Evolutionary conservation across 1,140 invertebrate species (phyloP), one percentile per base, ranked within the genome.

Genomic region (Centruroides sculpturatus): DNA sequence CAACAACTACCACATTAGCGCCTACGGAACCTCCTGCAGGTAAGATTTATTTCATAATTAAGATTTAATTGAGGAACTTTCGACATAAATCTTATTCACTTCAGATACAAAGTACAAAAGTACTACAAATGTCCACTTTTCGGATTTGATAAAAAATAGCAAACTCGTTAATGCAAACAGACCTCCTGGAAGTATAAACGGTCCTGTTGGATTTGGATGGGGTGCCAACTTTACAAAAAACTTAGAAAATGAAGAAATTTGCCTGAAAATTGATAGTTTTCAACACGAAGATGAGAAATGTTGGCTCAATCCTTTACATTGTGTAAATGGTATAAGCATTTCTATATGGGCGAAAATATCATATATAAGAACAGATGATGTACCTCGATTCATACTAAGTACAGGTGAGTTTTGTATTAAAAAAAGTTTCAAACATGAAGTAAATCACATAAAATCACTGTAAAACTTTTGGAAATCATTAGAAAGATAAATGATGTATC

Each of bases 301-400:
- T 11, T 64, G 62, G 62, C 35, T 47, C 5, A 64, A 64, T 48
- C 62, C 62, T 11, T 35, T 51, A 46, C 41, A 60, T 10, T 64
- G 62, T 34, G 60, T 57, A 13, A 23, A 55, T 9, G 62, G 62
- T 11, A 57, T 64, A n/a, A 60, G 59, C 0, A 56, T 57, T 11
- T 53, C 54, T 35, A 57, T 64, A 5, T 64, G 59, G 35, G 62
- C 36, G 0, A 53, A 60, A 52, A 34, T 64, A 8, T 8, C 52
- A 0, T 64, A 60, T 36, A 35, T 60, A n/a, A 53, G 62, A 10
- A 60, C 54, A 10, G 62, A 64, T 52, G 23, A 57, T 5, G 51
- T 41, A 2, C 57, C 50, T 41, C 49, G 62, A 52, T 64, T 60
- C 47, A 54, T 64, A 5, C 57, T 60, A 35, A 60, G 62, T 11